Percentiles rank a stretch among this genome's conserved stretches.
Evolutionary conservation across 2,113 vertebrate genomes (phyloP).

Genomic region (Muntiacus reevesi): DNA sequence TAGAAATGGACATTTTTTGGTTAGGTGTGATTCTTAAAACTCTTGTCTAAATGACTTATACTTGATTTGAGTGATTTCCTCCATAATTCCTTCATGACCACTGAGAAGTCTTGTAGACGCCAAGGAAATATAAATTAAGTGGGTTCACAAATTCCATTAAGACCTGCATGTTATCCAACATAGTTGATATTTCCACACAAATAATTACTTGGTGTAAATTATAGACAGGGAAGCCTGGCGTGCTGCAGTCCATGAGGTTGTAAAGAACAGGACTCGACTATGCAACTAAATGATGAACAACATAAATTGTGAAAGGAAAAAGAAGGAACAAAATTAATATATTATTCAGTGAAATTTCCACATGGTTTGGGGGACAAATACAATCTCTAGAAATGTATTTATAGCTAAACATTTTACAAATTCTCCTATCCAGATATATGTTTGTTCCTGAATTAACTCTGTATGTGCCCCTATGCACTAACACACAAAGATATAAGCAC

Average conservation of each 20-base stretch:
- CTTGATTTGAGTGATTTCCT: neutral
- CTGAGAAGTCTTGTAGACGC: neutral
- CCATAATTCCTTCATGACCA: neutral
- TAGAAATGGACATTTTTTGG: neutral
- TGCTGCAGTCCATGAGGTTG: neutral
- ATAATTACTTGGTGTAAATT: neutral
- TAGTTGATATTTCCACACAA: neutral
- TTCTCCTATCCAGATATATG: neutral
- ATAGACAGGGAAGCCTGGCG: neutral
- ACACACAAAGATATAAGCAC: neutral
- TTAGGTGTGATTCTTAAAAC: neutral
- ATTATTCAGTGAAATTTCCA: neutral
- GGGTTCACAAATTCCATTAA: neutral
- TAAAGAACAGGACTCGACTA: rapidly evolving
- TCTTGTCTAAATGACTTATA: neutral
- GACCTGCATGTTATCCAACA: neutral
- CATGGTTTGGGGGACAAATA: neutral
- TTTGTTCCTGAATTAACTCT: neutral
- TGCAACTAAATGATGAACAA: neutral
- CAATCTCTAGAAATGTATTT: neutral
- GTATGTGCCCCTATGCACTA: neutral
- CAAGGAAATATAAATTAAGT: neutral
- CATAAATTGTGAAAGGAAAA: neutral
- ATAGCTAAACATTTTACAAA: neutral
- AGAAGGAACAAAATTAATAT: neutral